Conservation (phyloP, 2,113 vertebrate species). For the Rhea americana region DNA sequence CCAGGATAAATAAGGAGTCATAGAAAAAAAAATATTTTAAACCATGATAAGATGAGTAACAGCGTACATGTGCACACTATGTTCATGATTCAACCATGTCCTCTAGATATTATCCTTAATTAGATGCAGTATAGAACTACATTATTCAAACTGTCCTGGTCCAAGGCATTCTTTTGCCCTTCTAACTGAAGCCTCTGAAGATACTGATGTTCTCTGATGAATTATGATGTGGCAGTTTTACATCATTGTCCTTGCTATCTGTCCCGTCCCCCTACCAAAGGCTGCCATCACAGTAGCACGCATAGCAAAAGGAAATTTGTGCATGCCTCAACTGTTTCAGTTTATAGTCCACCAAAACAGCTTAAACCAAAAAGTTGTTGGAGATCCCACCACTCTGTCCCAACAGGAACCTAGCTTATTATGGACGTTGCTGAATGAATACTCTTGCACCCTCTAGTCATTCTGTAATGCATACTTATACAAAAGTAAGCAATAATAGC, state of each 20-base stretch:
- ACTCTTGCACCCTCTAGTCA: not conserved
- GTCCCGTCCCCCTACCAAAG: too few relatives aligned
- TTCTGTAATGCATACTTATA: not conserved
- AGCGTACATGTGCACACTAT: not conserved
- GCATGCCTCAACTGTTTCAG: not conserved
- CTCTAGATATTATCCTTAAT: not conserved
- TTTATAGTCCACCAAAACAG: not conserved
- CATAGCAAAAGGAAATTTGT: rapidly evolving
- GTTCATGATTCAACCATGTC: not conserved
- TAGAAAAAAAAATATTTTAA: not conserved
- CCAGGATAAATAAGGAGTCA: not conserved
- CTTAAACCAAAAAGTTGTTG: not conserved
- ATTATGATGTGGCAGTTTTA: not conserved
- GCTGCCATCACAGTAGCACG: not conserved
- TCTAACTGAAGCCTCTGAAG: not conserved
- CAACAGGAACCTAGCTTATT: not conserved
- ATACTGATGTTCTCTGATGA: not conserved
- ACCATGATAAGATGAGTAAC: not conserved
- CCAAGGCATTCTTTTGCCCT: not conserved
- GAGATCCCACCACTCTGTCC: not conserved
- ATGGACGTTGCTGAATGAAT: not conserved
- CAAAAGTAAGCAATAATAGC: not conserved
- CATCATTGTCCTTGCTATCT: not conserved
- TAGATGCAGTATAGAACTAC: not conserved
- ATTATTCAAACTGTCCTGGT: not conserved